Base-by-base conservation (phyloP, 2,113 vertebrate genomes). In the Corythoichthys haematopterus region DNA sequence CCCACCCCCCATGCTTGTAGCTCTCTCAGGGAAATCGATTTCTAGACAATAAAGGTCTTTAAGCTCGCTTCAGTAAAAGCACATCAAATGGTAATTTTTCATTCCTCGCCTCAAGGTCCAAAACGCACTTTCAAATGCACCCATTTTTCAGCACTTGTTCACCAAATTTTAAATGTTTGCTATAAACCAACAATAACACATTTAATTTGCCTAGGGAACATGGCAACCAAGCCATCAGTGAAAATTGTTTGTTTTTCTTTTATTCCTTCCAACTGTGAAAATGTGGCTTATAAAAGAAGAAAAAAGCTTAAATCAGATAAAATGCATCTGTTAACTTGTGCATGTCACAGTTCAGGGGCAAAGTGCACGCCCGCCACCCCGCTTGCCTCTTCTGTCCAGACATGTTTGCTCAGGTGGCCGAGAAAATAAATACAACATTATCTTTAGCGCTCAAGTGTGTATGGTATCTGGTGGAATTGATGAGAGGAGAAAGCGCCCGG, bases 381-480 rank as follows among this genome's bases (percentile, higher is more conserved):
- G 36, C 70, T 36, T 51, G 70, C 40, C 33, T 62, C 43, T 33
- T 75, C 81, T 68, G 59, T 70, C 71, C 36, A 4, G 59, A 68
- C 79, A 65, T 87, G 81, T 89, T 91, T 90, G 81, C 80, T 85
- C 88, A 90, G 85, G 80, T 89, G 90, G 80, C 79, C 55, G 60
- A 57, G 74, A 69, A 81, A 82, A 82, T 65, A 75, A 84, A 82
- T 60, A 75, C 80, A 88, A 84, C 75, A 68, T 78, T 78, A 74
- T 84, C 71, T 81, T 71, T 60, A 83, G 71, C 71, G 52, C 74
- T 84, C 37, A 4, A 78, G 73, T 74, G 50, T 59, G 47, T 75
- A 64, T 76, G n/a, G 69, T 69, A 79, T 78, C 72, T 77, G 78
- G 62, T 87, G 74, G 79, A 87, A 78, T 79, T 75, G n/a, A 85